These are phyloP conservation scores for Prochilodus magdalenae DNA, from an alignment of 2,113 vertebrate genomes.

Conservation along the genomic window DNA sequence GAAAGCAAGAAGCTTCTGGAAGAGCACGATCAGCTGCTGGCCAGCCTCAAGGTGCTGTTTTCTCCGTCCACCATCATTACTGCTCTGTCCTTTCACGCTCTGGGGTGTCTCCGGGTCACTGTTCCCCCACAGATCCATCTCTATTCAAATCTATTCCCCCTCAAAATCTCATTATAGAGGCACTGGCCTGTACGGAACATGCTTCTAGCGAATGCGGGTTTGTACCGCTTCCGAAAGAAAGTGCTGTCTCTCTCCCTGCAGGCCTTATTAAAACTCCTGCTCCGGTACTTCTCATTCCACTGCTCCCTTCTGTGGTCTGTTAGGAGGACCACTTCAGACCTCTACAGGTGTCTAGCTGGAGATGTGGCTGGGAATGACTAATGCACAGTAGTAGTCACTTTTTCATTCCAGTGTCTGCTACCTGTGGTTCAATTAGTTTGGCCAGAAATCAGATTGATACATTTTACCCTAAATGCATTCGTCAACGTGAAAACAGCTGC, in stretches of 20 bases:
- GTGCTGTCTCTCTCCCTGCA: not conserved
- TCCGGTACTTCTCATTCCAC: constrained; percentile 13
- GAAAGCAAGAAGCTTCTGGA: constrained; percentile 84
- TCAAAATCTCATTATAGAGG: not conserved
- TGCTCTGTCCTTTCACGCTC: not conserved
- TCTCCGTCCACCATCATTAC: not conserved
- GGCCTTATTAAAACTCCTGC: constrained; percentile 38
- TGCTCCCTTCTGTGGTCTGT: constrained; percentile 5
- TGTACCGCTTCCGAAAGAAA: constrained; percentile 29
- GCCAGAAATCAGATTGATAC: too few relatives aligned
- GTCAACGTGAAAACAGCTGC: too few relatives aligned
- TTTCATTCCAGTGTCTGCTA: too few relatives aligned
- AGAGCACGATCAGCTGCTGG: constrained; percentile 86
- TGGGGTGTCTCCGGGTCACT: not conserved
- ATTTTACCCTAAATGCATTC: too few relatives aligned
- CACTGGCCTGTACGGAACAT: not conserved
- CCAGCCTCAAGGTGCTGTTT: constrained; percentile 86
- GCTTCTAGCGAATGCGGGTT: constrained; percentile 5
- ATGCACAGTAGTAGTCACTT: too few relatives aligned
- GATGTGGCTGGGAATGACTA: too few relatives aligned
- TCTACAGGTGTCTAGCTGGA: too few relatives aligned
- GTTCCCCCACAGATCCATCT: not conserved
- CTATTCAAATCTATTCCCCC: not conserved
- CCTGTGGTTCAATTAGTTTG: too few relatives aligned
- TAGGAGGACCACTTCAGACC: not conserved